A percentile compares a stretch with the other conserved stretches of the same genome.
These are phyloP conservation scores for Drosophila pegasa DNA, from an alignment of 2,888 invertebrate genomes.

Conservation along the genomic window DNA sequence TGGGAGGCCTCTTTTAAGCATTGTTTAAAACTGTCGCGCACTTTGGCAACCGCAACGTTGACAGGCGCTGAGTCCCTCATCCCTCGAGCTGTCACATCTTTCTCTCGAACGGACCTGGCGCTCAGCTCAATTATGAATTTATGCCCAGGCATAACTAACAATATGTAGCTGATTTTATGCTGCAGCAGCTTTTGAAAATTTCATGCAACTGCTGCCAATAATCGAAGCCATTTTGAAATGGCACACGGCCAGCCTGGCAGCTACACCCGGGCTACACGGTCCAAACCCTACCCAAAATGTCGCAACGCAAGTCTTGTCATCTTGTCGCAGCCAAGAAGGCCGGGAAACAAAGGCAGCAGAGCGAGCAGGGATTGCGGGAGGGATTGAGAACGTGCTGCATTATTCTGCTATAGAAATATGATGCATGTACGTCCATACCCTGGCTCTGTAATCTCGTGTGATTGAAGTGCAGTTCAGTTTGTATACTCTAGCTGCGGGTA, in stretches of 20 bases:
- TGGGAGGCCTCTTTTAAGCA: constrained; percentile 29
- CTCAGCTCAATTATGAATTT: constrained; percentile 73
- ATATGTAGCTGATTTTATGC: constrained; percentile 26
- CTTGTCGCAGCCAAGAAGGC: background rate
- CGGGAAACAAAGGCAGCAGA: constrained; percentile 1
- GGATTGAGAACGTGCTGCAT: constrained; percentile 19
- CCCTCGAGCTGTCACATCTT: constrained; percentile 24
- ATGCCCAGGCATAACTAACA: constrained; percentile 49
- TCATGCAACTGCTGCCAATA: constrained; percentile 34
- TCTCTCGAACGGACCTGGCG: constrained; percentile 23
- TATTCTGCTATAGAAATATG: constrained; percentile 39
- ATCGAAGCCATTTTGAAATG: constrained; percentile 36
- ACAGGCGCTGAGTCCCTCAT: constrained; percentile 17
- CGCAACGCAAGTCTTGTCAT: background rate
- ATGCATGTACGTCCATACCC: constrained; percentile 27
- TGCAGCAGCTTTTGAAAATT: constrained; percentile 16
- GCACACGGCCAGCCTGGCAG: constrained; percentile 14
- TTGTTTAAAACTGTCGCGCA: constrained; percentile 69
- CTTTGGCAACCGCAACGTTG: constrained; percentile 53
- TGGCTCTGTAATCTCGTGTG: constrained; percentile 40
- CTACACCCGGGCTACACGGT: constrained; percentile 5
- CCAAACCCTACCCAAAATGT: background rate
- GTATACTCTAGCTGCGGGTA: constrained; percentile 2
- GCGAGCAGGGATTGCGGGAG: background rate
- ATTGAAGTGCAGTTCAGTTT: constrained; percentile 46